Conservation (phyloP, 2,113 vertebrate species). For the Campylorhamphus procurvoides region DNA sequence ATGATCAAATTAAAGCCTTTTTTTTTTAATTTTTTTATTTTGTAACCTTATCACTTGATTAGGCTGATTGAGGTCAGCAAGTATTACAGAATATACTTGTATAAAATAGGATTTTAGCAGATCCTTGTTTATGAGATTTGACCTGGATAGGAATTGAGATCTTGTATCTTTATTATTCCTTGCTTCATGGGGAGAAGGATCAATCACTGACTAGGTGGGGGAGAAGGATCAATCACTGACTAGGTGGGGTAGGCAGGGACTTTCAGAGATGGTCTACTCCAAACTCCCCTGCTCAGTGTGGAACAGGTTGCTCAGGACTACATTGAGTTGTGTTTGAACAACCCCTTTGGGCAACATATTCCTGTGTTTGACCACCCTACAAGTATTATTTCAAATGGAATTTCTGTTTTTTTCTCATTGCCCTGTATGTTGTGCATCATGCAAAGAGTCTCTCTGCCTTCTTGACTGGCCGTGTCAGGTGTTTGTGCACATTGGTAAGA, state of each 20-base stretch:
- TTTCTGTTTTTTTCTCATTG: not conserved
- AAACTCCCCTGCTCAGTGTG: not conserved
- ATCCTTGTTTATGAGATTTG: not conserved
- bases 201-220: not conserved
- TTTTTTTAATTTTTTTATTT: not conserved
- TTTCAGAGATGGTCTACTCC: not conserved
- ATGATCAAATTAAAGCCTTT: not conserved
- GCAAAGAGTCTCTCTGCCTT: not conserved
- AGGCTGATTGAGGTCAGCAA: not conserved
- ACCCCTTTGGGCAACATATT: not conserved
- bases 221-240: not conserved
- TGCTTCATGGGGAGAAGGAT: not conserved
- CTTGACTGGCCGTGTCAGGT: not conserved
- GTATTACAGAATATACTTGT: not conserved
- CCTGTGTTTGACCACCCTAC: fast-evolving
- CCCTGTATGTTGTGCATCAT: not conserved
- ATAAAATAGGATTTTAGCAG: not conserved
- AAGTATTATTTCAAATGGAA: not conserved
- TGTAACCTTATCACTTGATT: not conserved
- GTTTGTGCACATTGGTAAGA: not conserved
- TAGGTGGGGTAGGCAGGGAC: too few species aligned
- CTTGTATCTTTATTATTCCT: not conserved
- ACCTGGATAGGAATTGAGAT: not conserved
- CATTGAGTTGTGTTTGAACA: not conserved
- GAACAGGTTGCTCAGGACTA: not conserved